Base-by-base conservation (phyloP, 2,888 invertebrate species). In the Eledone cirrhosa region DNA sequence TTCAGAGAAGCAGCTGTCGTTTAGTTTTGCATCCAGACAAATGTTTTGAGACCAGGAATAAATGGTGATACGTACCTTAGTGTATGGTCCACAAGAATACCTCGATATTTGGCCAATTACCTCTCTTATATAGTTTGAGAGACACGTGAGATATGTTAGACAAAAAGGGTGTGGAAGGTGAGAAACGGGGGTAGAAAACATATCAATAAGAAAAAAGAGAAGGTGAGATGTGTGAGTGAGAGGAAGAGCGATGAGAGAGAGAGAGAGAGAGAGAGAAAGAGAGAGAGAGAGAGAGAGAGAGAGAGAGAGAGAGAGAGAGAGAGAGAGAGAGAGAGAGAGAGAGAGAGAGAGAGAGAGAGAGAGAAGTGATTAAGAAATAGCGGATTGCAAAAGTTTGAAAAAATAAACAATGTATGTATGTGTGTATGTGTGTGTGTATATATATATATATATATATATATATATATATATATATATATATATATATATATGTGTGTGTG, bases 401-500 rank as follows among this genome's bases (percentile, higher is more conserved):
- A 41, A 41, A 41, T 8, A 41, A 41, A 41, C 11, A 33, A 3
- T 33, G 41, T 41, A 41, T 8, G 41, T 11, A 0, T 41, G 41
- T 41, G 41, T 41, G 41, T 11, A 41, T n/a, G 41, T 41, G 41
- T 2, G 41, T 8, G 41, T 63, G 27, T 13, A 63, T 63, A 63
- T n/a, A 63, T n/a, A n/a, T 63, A 63, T 63, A 63, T 63, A 63
- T 63, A 63, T 63, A 63, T 63, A 63, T 63, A 63, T n/a, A 63
- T 22, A 22, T 22, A 63, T 13, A 13, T 59, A 4, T 59, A 4
- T 59, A 4, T 59, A 4, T 59, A 19, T 3, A 59, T 63, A 63
- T 63, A n/a, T 63, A 63, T 63, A 2, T 63, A 63, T 63, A 63
- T 63, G 27, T 63, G 27, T 63, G 27, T 63, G 14, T 63, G 27